phyloP scores from a whole-genome alignment of 2,888 invertebrate genomes.

The Oegoconia quadripuncta region DNA sequence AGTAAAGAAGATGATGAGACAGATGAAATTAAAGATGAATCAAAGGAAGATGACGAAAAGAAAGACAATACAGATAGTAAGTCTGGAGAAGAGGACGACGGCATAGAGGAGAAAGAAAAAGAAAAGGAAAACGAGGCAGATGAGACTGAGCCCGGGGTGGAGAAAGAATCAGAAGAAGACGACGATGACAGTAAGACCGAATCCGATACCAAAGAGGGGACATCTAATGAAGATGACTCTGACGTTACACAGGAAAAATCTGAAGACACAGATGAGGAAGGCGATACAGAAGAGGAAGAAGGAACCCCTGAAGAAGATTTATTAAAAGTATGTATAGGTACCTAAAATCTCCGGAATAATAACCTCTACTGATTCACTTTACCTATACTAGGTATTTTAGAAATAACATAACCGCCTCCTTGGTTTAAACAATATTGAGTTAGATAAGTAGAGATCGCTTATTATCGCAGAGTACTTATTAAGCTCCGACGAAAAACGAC shows the following conservation, averaged over 20 bases:
- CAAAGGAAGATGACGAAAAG: slow-evolving; percentile 36
- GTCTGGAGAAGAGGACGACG: slow-evolving; percentile 41
- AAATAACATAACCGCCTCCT: no score
- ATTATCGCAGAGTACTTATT: no score
- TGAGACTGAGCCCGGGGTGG: slow-evolving; percentile 37
- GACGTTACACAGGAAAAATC: slow-evolving; percentile 24
- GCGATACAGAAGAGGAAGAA: slow-evolving; percentile 48
- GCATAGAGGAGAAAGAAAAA: slow-evolving; percentile 36
- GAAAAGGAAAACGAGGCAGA: slow-evolving; percentile 34
- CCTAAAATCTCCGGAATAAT: no score
- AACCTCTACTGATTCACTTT: no score
- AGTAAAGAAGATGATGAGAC: slow-evolving; percentile 31
- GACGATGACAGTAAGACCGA: slow-evolving; percentile 20
- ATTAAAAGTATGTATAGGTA: slow-evolving; percentile 67
- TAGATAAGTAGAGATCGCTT: no score
- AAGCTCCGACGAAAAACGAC: no score
- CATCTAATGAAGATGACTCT: slow-evolving; percentile 30
- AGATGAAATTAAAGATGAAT: slow-evolving; percentile 40
- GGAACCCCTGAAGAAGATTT: slow-evolving; percentile 83
- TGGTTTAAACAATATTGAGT: no score
- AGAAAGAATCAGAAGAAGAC: slow-evolving; percentile 35
- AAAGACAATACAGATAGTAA: slow-evolving; percentile 32
- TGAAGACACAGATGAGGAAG: slow-evolving; percentile 26
- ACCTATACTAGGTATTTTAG: no score
- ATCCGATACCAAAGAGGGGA: slow-evolving; percentile 27